Evolutionary conservation across 2,888 invertebrate species (phyloP), one percentile per base, ranked within the genome.

Genomic region (Rotaria macrura): DNA sequence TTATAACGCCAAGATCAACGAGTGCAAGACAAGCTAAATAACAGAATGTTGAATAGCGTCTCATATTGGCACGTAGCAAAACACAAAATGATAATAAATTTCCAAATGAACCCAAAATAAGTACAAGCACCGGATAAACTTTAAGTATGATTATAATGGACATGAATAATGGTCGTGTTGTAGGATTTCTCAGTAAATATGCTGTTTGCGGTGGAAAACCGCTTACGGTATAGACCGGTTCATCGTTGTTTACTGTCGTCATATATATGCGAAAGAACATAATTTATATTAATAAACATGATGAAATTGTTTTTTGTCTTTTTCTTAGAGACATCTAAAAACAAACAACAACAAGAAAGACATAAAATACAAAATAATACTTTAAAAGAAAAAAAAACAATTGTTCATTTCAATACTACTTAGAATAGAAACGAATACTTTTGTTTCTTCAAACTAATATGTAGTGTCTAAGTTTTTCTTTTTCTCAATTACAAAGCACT

Each of bases 11-110:
- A 25, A 86, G 29, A 38, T 86, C 86, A 38, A 86, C 84, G n/a
- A 86, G 72, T 23, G 86, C 84, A 20, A 86, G 49, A 83, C 86
- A 86, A 29, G 86, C 74, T 47, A 86, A 38, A 72, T 86, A 86
- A 38, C 84, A 86, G 49, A 86, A 86, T 55, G 86, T 86, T 49
- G 86, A 86, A 38, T 84, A 86, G 34, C 72, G 43, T 52, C 84
- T 47, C 54, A 86, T 72, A 55, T 74, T 84, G n/a, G 84, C 84
- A 47, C 86, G 52, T 25, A 84, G 84, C 14, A 86, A 52, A 14
- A 86, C 86, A 72, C 55, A 55, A 38, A 86, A 84, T 38, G 86
- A 84, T n/a, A 86, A 54, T 43, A 84, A 25, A 57, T 86, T 86
- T 43, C 79, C 79, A 43, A 79, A 79, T 79, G 43, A 40, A 43